Evolutionary conservation across 1,140 invertebrate species (phyloP).

Genomic region (Neoseiulus cucumeris): DNA sequence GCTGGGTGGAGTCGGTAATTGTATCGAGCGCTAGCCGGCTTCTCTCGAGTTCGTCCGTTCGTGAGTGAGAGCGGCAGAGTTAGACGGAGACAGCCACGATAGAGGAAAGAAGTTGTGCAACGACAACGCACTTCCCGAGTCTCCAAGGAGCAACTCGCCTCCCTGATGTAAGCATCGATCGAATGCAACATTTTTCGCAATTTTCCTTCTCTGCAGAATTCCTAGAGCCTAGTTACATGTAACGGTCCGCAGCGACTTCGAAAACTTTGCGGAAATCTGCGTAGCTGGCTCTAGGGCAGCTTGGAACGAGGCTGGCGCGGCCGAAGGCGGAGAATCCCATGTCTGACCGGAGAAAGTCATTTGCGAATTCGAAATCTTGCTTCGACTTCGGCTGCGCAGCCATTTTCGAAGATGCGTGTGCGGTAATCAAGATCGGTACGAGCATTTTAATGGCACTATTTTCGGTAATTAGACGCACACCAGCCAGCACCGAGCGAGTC

Average conservation of each 20-base stretch:
- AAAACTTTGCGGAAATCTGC: no score
- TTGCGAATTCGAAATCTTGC: neutral
- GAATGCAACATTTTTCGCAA: no score
- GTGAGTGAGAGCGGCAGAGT: neutral
- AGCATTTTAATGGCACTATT: neutral
- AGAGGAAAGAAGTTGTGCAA: neutral
- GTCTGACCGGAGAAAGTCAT: neutral
- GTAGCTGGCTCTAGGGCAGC: no score
- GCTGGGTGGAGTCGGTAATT: constrained; percentile 8
- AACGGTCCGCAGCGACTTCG: no score
- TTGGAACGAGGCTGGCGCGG: no score
- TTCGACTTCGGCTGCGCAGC: neutral
- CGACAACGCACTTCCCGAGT: neutral
- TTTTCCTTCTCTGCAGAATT: no score
- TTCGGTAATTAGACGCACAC: neutral
- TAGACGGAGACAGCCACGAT: neutral
- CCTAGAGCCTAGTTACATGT: no score
- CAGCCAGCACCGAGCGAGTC: neutral
- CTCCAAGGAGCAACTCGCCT: neutral
- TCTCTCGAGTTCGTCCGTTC: neutral
- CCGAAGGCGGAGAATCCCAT: neutral
- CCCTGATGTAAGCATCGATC: no score
- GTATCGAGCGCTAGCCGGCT: neutral
- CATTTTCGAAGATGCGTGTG: neutral
- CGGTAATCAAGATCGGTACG: neutral